Evolutionary conservation across 2,797 vertebrate genomes (phyloP), one percentile per base, ranked within the genome.

Genomic region (Tragelaphus oryx): DNA sequence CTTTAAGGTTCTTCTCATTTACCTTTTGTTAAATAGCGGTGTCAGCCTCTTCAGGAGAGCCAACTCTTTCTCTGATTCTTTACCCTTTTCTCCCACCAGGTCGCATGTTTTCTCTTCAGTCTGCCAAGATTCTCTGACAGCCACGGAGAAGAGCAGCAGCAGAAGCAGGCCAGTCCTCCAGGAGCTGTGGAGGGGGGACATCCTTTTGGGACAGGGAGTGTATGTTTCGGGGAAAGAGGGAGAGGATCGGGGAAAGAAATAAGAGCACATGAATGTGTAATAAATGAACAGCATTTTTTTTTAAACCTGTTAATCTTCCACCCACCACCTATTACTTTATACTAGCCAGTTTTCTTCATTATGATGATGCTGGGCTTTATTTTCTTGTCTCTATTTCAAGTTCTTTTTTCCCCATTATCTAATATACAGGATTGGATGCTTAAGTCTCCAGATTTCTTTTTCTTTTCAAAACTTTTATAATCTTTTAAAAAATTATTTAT

Each of bases 11-110:
- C 84, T 92, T 46, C 54, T 85, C 82, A 76, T 11, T 54, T 98
- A 99, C 98, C 98, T 99, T 74, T 97, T 95, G 75, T 96, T 81
- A 81, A 95, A 98, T 46, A 98, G 96, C 2, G 98, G 98, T 28
- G 97, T 97, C 76, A 99, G 93, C 76, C 97, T 98, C 83, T 97
- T 96, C 95, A 99, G 97, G 26, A 99, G 81, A 33, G 98, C 98
- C 92, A 96, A 54, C 68, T 99, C 98, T 68, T 94, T 97, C 37
- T 98, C 89, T 0, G 98, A 99, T 71, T 98, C 98, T 4, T 94
- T 98, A 54, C 80, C 97, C 55, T 98, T 95, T 16, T 98, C 98
- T 75, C 98, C 98, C 3, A 98, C 50, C 81, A 98, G 96, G 90
- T 98, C 98, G 0, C 98, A 99, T 22, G 86, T 97, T 83, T 98